Conservation (phyloP, 2,113 vertebrate genomes). For the Gnathonemus echidnorhynchus region DNA sequence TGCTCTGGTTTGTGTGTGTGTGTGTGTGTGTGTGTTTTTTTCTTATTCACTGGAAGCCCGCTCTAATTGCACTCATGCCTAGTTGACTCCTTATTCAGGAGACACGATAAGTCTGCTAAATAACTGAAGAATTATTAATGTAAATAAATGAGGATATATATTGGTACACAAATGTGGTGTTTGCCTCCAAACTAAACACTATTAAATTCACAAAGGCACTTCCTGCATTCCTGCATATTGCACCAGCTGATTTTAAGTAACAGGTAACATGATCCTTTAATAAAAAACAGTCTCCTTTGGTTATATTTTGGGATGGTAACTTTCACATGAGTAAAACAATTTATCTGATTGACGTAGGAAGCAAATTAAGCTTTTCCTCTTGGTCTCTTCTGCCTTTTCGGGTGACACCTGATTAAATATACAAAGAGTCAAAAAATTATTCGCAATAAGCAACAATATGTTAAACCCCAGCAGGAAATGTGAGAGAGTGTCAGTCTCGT, state of each 20-base stretch:
- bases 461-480: conserved; percentile 57
- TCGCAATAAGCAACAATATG: conserved; percentile 51
- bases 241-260: background rate
- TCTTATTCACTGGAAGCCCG: background rate
- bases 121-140: background rate
- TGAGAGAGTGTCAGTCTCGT: conserved; percentile 51
- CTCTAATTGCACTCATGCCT: background rate
- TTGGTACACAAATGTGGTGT: background rate
- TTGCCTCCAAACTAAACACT: too few species aligned
- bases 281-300: background rate
- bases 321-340: conserved; percentile 38
- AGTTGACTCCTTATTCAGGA: background rate
- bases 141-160: background rate
- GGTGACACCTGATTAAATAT: conserved; percentile 61
- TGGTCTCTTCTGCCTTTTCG: conserved; percentile 49
- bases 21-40: background rate
- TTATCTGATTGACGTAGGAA: conserved; percentile 55
- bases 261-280: background rate
- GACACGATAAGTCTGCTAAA: background rate
- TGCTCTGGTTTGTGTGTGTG: background rate
- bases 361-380: conserved; percentile 46
- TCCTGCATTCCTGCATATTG: background rate
- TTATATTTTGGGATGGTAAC: background rate
- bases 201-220: background rate
- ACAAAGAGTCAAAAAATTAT: conserved; percentile 58